Evolutionary conservation across 2,113 vertebrate genomes (phyloP).

Genomic region (Microcebus murinus): DNA sequence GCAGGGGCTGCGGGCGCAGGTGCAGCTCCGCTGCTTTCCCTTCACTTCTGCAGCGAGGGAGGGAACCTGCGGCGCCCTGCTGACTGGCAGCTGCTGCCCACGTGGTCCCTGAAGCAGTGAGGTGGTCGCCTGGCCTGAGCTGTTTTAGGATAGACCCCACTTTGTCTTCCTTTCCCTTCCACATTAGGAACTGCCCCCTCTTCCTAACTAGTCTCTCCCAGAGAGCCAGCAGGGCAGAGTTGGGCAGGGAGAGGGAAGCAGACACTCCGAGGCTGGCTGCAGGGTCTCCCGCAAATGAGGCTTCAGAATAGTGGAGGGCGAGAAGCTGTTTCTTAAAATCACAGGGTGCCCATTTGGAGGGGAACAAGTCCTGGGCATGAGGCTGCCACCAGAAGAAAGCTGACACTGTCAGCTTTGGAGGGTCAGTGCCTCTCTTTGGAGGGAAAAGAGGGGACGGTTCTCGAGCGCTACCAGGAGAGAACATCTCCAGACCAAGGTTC

Average conservation of each 20-base stretch:
- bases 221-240: too few species aligned
- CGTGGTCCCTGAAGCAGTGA: too few species aligned
- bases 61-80: too few species aligned
- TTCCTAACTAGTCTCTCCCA: too few species aligned
- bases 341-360: not conserved
- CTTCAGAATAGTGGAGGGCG: not conserved
- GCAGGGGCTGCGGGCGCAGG: too few species aligned
- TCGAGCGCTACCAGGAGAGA: not conserved
- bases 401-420: not conserved
- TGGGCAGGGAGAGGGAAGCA: not conserved
- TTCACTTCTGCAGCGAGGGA: too few species aligned
- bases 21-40: too few species aligned
- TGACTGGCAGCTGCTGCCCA: too few species aligned
- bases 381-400: not conserved
- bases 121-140: too few species aligned
- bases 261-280: not conserved
- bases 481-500: not conserved
- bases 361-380: not conserved
- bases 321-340: not conserved
- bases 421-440: not conserved
- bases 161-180: too few species aligned
- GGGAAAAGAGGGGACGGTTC: not conserved
- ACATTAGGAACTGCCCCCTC: too few species aligned
- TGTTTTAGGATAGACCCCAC: accelerated
- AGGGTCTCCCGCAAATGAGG: not conserved